Percentiles rank a stretch among this genome's conserved stretches.
These are phyloP conservation scores for Thecocarcelia acutangulata DNA, from an alignment of 2,888 invertebrate genomes.

Conservation along the genomic window DNA sequence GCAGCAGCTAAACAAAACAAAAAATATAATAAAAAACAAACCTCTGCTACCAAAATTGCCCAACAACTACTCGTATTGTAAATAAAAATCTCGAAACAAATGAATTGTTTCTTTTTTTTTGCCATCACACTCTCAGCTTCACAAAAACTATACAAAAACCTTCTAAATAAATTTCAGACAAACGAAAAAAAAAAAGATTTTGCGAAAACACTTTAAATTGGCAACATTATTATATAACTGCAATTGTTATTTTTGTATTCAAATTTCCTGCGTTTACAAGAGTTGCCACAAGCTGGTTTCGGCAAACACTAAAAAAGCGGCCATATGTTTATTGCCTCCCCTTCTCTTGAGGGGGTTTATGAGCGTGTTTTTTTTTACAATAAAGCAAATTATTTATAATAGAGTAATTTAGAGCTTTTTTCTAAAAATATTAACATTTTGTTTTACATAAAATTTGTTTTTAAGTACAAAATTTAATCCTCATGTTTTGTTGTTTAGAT, in stretches of 20 bases:
- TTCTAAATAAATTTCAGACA: background rate
- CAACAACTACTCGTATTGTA: constrained; percentile 24
- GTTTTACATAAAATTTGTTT: background rate
- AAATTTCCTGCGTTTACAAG: constrained; percentile 28
- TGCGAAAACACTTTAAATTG: constrained; percentile 6
- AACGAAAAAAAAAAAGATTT: background rate
- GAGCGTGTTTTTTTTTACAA: background rate
- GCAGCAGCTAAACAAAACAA: background rate
- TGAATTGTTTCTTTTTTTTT: constrained; percentile 14
- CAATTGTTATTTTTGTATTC: constrained; percentile 17
- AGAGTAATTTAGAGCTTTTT: background rate
- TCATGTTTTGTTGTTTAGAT: constrained; percentile 55
- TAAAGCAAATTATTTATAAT: background rate
- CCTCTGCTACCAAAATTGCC: constrained; percentile 16
- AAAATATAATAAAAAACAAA: background rate
- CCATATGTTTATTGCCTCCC: background rate
- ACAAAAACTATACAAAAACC: background rate
- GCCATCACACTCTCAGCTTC: background rate
- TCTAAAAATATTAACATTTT: background rate
- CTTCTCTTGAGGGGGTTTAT: background rate
- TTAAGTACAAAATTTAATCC: constrained; percentile 3
- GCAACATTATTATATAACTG: constrained; percentile 30
- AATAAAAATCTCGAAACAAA: background rate
- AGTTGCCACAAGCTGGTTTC: constrained; percentile 18
- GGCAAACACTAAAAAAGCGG: background rate